phyloP scores from a whole-genome alignment of 2,113 vertebrate species.

The Odobenus rosmarus region DNA sequence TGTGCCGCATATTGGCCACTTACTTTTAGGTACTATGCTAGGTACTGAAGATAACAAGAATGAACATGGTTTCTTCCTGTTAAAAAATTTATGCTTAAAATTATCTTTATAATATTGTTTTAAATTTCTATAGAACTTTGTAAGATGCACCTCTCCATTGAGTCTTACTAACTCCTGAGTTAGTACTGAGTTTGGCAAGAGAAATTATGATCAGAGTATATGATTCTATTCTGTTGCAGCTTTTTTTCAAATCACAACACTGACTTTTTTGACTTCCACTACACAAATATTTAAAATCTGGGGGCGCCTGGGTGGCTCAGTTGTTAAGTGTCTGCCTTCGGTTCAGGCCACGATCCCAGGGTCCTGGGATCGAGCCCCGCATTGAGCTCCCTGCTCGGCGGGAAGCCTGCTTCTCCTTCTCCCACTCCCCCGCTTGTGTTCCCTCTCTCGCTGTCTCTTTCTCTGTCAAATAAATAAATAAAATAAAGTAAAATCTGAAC shows the following conservation, averaged over 20 bases:
- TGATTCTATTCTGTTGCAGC: neutral
- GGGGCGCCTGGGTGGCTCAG: no score
- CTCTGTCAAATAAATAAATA: neutral
- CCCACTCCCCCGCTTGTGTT: no score
- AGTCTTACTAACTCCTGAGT: neutral
- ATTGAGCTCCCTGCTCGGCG: no score
- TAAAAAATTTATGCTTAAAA: constrained; percentile 22
- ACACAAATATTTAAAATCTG: constrained; percentile 43
- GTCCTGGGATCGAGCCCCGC: no score
- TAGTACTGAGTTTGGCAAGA: neutral
- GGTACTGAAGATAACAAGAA: neutral
- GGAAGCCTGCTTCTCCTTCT: no score
- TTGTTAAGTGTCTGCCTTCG: no score
- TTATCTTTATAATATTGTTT: neutral
- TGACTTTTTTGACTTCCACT: constrained; percentile 5
- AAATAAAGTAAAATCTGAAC: constrained; percentile 54
- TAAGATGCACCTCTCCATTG: neutral
- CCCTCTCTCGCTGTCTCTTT: no score
- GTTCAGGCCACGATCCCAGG: no score
- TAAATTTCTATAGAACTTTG: neutral
- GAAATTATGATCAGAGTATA: constrained; percentile 27
- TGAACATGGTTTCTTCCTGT: neutral
- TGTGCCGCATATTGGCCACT: neutral
- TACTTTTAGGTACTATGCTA: neutral
- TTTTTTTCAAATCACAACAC: neutral